Conservation (phyloP, 1,140 invertebrate genomes). For the Musca domestica region DNA sequence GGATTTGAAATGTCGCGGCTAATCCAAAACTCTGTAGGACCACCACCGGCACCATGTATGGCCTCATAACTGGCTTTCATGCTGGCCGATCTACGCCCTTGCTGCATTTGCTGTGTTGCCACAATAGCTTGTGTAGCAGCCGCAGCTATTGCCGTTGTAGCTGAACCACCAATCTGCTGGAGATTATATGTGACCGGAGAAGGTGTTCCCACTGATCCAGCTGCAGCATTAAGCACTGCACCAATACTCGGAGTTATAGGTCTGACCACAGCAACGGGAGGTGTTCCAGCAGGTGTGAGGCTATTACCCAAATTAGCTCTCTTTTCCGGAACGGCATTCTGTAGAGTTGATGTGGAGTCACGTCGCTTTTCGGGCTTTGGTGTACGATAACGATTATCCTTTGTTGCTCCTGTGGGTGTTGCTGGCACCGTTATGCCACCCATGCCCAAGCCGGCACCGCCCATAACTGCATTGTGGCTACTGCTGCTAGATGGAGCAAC, state of each 20-base stretch:
- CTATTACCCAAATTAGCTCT: conserved; percentile 43
- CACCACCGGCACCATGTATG: conserved; percentile 62
- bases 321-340: conserved; percentile 53
- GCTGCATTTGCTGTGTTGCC: conserved; percentile 95
- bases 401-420: conserved; percentile 11
- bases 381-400: conserved; percentile 49
- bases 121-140: conserved; percentile 95
- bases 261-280: conserved; percentile 24
- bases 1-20: conserved; percentile 29
- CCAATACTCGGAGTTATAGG: conserved; percentile 28
- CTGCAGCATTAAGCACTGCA: conserved; percentile 24
- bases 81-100: conserved; percentile 88
- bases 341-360: conserved; percentile 56
- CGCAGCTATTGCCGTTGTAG: conserved; percentile 85
- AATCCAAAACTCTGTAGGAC: conserved; percentile 59
- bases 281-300: conserved; percentile 30
- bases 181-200: conserved; percentile 53
- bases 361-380: conserved; percentile 58
- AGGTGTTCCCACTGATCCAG: conserved; percentile 27
- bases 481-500: conserved; percentile 23
- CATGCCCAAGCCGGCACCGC: background rate
- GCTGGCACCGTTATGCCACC: conserved; percentile 20
- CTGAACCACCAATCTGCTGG: conserved; percentile 59
- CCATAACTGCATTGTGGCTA: conserved; percentile 7
- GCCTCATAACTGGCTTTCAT: conserved; percentile 94